Evolutionary conservation across 2,113 vertebrate species (phyloP).

Genomic region (Corythaixoides concolor): DNA sequence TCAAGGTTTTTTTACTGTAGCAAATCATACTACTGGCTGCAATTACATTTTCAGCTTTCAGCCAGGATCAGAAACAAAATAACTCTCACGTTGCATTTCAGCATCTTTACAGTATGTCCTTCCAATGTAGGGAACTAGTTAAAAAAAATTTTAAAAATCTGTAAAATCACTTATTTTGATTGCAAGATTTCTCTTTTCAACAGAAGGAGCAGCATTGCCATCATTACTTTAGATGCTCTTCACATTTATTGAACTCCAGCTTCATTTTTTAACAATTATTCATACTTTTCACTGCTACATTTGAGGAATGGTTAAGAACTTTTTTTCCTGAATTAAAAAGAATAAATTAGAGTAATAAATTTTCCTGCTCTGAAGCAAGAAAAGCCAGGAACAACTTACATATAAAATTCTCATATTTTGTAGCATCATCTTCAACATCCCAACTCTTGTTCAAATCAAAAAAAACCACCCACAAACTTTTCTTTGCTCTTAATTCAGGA

Average conservation of each 20-base stretch:
- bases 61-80: not conserved
- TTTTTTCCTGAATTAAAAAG: not conserved
- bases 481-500: not conserved
- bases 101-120: not conserved
- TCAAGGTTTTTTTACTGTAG: not conserved
- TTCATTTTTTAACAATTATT: not conserved
- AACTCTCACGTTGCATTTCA: not conserved
- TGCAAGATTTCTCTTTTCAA: not conserved
- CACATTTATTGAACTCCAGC: not conserved
- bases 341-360: not conserved
- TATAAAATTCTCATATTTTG: not conserved
- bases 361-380: not conserved
- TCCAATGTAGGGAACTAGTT: not conserved
- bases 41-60: not conserved
- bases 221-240: not conserved
- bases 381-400: not conserved
- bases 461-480: not conserved
- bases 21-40: not conserved
- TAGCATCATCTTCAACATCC: not conserved
- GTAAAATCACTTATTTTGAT: not conserved
- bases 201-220: not conserved
- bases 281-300: not conserved
- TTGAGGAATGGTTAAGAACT: not conserved
- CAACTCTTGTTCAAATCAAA: not conserved
- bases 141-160: not conserved